These are phyloP conservation scores for Omphaloscelis lunosa DNA, from an alignment of 2,888 invertebrate species.

Conservation along the genomic window DNA sequence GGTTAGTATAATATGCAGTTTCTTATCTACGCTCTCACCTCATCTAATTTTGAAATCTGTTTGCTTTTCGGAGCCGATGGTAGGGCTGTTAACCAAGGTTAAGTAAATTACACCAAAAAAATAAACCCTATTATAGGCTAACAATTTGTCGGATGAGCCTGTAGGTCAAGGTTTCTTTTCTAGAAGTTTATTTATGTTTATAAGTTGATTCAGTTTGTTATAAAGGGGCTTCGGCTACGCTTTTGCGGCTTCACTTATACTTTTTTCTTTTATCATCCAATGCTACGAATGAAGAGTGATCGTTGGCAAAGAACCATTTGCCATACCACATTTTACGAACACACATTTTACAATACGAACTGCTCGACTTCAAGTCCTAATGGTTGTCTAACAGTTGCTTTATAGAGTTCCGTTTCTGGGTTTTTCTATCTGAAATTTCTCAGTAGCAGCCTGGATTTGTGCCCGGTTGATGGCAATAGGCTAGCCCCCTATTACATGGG, in stretches of 20 bases:
- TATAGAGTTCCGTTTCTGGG: no score
- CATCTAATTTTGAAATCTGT: slow-evolving; percentile 32
- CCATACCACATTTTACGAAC: no score
- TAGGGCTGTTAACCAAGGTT: slow-evolving; percentile 4
- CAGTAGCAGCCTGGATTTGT: no score
- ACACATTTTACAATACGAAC: no score
- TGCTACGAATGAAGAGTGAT: no score
- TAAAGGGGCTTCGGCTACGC: slow-evolving; percentile 18
- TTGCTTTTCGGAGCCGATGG: not conserved
- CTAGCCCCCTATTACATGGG: no score
- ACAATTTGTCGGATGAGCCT: slow-evolving; percentile 26
- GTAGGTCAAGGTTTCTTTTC: slow-evolving; percentile 36
- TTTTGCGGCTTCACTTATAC: slow-evolving; percentile 30
- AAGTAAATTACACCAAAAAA: slow-evolving; percentile 10
- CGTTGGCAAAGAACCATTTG: no score
- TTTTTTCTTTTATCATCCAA: slow-evolving; percentile 7
- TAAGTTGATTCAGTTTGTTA: slow-evolving; percentile 20
- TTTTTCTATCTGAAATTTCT: no score
- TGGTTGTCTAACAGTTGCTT: not conserved
- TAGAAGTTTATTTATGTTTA: slow-evolving; percentile 18
- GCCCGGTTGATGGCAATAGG: no score
- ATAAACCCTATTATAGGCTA: slow-evolving; percentile 17
- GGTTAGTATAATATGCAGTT: slow-evolving; percentile 35
- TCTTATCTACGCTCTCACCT: slow-evolving; percentile 19
- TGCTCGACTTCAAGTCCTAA: no score